A percentile compares a stretch with the other conserved stretches of the same genome.
These are phyloP conservation scores for Brachyhypopomus gauderio DNA, from an alignment of 2,113 vertebrate genomes.

Conservation along the genomic window DNA sequence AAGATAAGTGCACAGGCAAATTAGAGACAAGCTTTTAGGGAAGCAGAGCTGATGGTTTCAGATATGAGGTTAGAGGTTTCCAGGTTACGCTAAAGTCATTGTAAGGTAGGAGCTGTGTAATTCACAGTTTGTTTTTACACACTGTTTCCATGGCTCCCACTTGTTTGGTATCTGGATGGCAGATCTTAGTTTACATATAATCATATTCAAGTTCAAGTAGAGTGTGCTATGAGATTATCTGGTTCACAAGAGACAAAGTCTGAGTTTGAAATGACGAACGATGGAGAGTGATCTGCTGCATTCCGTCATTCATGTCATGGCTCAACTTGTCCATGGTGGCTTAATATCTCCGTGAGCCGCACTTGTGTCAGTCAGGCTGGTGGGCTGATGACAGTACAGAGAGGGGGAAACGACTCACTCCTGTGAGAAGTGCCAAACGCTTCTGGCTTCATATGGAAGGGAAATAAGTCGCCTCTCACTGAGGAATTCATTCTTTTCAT, in stretches of 20 bases:
- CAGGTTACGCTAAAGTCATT: conserved; percentile 20
- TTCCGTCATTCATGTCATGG: background rate
- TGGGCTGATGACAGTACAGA: conserved; percentile 9
- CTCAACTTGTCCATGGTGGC: background rate
- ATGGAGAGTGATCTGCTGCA: background rate
- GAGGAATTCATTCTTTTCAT: conserved; percentile 57
- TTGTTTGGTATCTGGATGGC: too few species aligned
- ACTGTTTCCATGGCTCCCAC: too few species aligned
- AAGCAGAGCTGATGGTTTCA: conserved; percentile 10
- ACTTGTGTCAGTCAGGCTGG: conserved; percentile 9
- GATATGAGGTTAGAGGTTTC: conserved; percentile 32
- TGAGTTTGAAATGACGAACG: too few species aligned
- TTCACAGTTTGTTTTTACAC: background rate
- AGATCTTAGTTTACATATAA: background rate
- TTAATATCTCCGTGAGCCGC: background rate
- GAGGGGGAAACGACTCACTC: conserved; percentile 48
- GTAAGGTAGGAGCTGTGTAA: conserved; percentile 32
- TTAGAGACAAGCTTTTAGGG: background rate
- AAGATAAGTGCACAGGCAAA: conserved; percentile 25
- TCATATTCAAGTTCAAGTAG: background rate
- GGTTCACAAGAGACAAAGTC: background rate
- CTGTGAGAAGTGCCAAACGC: conserved; percentile 58
- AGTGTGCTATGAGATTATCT: background rate
- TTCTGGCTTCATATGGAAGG: conserved; percentile 54
- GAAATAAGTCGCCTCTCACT: conserved; percentile 48